phyloP scores from a whole-genome alignment of 2,797 vertebrate genomes.

The Ambastaia sidthimunki region DNA sequence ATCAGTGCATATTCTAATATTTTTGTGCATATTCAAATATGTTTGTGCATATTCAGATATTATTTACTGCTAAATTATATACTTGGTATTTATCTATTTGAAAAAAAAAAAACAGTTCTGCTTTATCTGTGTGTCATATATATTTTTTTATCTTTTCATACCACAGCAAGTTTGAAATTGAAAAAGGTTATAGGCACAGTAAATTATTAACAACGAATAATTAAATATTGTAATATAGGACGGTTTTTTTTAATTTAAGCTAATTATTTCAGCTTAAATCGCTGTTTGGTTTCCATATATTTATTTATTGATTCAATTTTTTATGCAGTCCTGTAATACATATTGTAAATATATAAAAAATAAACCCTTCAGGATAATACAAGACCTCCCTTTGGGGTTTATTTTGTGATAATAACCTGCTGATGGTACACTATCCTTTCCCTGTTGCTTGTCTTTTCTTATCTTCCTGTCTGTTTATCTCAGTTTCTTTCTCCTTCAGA shows the following conservation, averaged over 20 bases:
- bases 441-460: slow-evolving; percentile 26
- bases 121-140: too few species aligned
- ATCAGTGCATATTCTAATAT: background rate
- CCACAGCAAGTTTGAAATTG: too few species aligned
- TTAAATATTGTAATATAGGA: too few species aligned
- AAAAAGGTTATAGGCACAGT: too few species aligned
- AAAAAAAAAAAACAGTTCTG: background rate
- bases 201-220: too few species aligned
- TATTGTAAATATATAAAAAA: background rate
- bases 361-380: background rate
- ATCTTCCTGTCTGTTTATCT: slow-evolving; percentile 9
- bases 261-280: background rate
- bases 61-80: background rate
- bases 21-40: background rate
- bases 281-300: background rate
- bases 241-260: too few species aligned
- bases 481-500: background rate
- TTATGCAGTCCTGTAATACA: background rate
- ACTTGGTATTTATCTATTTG: background rate
- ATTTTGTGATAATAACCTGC: background rate
- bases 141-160: too few species aligned
- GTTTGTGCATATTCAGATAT: background rate
- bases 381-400: background rate
- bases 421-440: background rate
- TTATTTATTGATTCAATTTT: background rate